phyloP scores from a whole-genome alignment of 2,113 vertebrate genomes.

The Microtus pennsylvanicus region DNA sequence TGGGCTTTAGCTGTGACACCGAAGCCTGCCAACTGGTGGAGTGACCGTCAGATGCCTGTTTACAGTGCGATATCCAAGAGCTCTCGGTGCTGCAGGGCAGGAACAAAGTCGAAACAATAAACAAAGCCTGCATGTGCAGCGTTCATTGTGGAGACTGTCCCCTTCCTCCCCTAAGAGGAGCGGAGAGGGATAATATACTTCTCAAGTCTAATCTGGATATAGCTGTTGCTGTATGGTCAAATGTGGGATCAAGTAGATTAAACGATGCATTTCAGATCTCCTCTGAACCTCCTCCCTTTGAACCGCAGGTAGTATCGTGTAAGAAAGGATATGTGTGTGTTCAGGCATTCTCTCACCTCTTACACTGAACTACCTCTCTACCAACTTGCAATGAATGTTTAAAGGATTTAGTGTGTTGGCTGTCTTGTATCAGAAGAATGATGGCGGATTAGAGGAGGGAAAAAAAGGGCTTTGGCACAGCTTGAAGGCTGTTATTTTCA shows the following conservation, averaged over 20 bases:
- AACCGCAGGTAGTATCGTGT: background rate
- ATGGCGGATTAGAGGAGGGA: constrained; percentile 58
- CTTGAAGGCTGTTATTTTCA: constrained; percentile 65
- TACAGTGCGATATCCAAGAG: constrained; percentile 5
- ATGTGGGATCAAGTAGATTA: background rate
- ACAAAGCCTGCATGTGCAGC: background rate
- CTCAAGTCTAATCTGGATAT: background rate
- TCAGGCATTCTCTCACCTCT: constrained; percentile 10
- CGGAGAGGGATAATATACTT: background rate
- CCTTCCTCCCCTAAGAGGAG: background rate
- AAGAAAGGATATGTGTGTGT: background rate
- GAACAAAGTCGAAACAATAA: constrained; percentile 37
- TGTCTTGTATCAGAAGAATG: constrained; percentile 54
- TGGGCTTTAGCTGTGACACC: constrained; percentile 36
- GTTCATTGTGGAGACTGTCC: constrained; percentile 2
- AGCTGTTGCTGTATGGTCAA: background rate
- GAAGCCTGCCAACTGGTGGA: constrained; percentile 53
- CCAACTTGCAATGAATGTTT: constrained; percentile 54
- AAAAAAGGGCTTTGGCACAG: constrained; percentile 57
- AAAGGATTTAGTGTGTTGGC: constrained; percentile 63
- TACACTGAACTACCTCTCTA: constrained; percentile 33
- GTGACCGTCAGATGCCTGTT: constrained; percentile 54
- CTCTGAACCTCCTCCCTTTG: background rate
- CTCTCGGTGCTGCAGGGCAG: constrained; percentile 4
- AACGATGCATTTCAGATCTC: constrained; percentile 27